phyloP scores from a whole-genome alignment of 2,113 vertebrate genomes.

The Orycteropus afer region DNA sequence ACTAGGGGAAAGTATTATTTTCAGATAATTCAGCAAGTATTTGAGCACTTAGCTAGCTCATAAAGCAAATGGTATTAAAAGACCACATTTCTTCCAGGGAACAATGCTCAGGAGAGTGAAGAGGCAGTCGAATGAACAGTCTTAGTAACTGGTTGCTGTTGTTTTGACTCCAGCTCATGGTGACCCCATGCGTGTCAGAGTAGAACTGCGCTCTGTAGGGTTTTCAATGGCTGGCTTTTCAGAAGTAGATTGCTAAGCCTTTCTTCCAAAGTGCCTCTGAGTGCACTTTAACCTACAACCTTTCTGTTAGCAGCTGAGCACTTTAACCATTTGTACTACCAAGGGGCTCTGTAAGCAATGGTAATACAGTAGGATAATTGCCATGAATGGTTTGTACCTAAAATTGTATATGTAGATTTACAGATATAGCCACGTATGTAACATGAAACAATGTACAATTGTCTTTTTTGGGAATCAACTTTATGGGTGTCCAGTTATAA shows the following conservation, averaged over 20 bases:
- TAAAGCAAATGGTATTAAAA: neutral
- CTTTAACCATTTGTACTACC: neutral
- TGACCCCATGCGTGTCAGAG: neutral
- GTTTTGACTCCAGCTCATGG: too few relatives aligned
- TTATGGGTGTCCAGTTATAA: neutral
- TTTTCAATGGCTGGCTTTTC: too few relatives aligned
- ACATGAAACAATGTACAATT: neutral
- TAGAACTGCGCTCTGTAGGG: too few relatives aligned
- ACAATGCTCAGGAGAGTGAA: neutral
- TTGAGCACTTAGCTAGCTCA: neutral
- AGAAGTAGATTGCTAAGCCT: neutral
- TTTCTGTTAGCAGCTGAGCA: neutral
- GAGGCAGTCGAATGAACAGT: fast-evolving
- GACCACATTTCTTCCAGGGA: neutral
- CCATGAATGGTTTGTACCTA: neutral
- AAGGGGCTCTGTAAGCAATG: neutral
- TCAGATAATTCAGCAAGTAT: neutral
- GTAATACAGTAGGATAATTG: neutral
- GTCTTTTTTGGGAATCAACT: neutral
- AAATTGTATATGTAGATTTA: fast-evolving
- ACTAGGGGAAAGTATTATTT: neutral
- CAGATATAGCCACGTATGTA: fast-evolving
- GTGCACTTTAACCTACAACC: neutral
- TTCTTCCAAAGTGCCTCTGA: too few relatives aligned
- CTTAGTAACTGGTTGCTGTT: neutral